phyloP scores from a whole-genome alignment of 30 jellyfish, hydroid and myxozoan genomes.

The Morbakka virulenta region DNA sequence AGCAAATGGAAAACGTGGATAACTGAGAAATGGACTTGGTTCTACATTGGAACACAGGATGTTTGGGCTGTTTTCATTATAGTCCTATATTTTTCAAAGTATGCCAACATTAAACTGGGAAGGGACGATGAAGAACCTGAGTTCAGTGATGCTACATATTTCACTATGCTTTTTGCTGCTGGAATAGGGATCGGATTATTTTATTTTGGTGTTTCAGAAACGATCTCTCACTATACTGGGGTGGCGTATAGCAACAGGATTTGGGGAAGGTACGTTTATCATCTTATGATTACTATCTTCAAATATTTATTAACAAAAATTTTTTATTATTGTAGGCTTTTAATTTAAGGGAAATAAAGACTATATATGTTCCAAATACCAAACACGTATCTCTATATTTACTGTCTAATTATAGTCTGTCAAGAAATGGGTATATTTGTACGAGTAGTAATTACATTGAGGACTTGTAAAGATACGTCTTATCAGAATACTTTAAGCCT shows the following conservation, averaged over 20 bases:
- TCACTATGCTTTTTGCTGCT: slow-evolving; percentile 90
- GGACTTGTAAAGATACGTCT: too few relatives aligned
- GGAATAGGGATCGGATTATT: slow-evolving; percentile 92
- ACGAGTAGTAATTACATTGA: too few relatives aligned
- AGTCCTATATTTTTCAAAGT: slow-evolving; percentile 74
- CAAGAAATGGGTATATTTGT: too few relatives aligned
- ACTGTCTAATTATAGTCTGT: too few relatives aligned
- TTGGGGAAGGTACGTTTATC: slow-evolving; percentile 86
- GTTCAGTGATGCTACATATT: slow-evolving; percentile 74
- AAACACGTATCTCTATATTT: too few relatives aligned
- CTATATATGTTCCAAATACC: too few relatives aligned
- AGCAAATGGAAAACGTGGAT: slow-evolving; percentile 67
- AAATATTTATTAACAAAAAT: too few relatives aligned
- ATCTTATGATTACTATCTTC: too few relatives aligned
- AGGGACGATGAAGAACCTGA: slow-evolving; percentile 85
- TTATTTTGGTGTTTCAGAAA: slow-evolving; percentile 97
- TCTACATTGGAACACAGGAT: slow-evolving; percentile 90
- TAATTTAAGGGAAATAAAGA: too few relatives aligned
- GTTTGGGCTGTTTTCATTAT: slow-evolving; percentile 87
- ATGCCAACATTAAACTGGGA: slow-evolving; percentile 72
- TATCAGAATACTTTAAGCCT: too few relatives aligned
- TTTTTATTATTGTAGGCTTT: too few relatives aligned
- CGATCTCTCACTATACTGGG: slow-evolving; percentile 72
- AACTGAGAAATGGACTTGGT: slow-evolving; percentile 89
- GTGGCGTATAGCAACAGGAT: slow-evolving; percentile 71